Percentiles rank a stretch among this genome's conserved stretches.
Evolutionary conservation across 2,888 invertebrate genomes (phyloP).

Genomic region (Pterostichus niger): DNA sequence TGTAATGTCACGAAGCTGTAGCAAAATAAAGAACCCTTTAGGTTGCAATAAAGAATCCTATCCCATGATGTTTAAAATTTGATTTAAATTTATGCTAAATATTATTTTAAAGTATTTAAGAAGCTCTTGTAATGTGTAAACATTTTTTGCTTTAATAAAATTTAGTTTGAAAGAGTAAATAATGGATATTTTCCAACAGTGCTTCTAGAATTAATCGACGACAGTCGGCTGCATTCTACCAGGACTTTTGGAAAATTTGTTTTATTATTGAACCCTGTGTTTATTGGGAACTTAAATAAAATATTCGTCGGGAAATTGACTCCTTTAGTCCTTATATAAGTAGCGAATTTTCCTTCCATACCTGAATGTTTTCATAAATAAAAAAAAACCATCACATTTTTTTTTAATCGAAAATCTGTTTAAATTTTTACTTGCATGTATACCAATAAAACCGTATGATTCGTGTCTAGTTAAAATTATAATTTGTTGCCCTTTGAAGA

Average conservation of each 20-base stretch:
- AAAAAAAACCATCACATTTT: constrained; percentile 36
- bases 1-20: constrained; percentile 58
- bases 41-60: constrained; percentile 63
- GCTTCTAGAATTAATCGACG: constrained; percentile 74
- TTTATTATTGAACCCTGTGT: constrained; percentile 71
- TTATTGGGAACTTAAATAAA: constrained; percentile 58
- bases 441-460: constrained; percentile 41
- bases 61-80: constrained; percentile 54
- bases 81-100: constrained; percentile 52
- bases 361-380: constrained; percentile 43
- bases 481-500: constrained; percentile 41
- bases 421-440: constrained; percentile 41
- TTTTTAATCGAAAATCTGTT: constrained; percentile 14
- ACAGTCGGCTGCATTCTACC: constrained; percentile 70
- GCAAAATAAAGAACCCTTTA: constrained; percentile 65
- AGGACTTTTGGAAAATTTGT: constrained; percentile 74
- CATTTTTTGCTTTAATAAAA: constrained; percentile 66
- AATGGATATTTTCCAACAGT: constrained; percentile 71
- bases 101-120: constrained; percentile 57
- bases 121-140: constrained; percentile 50
- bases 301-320: constrained; percentile 35
- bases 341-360: constrained; percentile 31
- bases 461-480: constrained; percentile 26
- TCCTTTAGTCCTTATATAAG: constrained; percentile 37
- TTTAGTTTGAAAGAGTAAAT: constrained; percentile 65